These are phyloP conservation scores for Ormyrus pomaceus DNA, from an alignment of 2,888 invertebrate genomes.

Conservation along the genomic window DNA sequence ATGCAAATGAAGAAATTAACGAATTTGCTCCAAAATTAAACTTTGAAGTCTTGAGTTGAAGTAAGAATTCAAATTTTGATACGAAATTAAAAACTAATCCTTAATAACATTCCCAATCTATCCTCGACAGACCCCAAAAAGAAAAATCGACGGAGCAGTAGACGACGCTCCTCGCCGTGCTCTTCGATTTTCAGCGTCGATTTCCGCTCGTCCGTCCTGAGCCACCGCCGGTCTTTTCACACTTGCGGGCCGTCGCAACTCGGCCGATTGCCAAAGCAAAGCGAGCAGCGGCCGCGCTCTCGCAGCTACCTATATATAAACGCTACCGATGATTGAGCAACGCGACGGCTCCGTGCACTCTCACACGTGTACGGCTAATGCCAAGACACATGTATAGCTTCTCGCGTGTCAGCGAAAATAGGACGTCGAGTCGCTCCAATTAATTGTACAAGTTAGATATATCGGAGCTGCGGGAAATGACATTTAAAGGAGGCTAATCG, in stretches of 20 bases:
- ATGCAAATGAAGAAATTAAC: too few species aligned
- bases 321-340: constrained; percentile 36
- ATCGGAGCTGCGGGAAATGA: constrained; percentile 17
- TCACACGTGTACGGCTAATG: neutral
- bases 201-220: too few species aligned
- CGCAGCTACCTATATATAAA: constrained; percentile 28
- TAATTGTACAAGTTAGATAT: constrained; percentile 19
- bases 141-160: too few species aligned
- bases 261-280: constrained; percentile 28
- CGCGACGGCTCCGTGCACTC: neutral
- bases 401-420: constrained; percentile 35
- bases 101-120: too few species aligned
- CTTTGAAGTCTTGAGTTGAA: too few species aligned
- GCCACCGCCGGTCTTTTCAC: neutral
- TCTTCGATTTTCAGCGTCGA: too few species aligned
- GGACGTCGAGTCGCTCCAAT: constrained; percentile 37
- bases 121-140: too few species aligned
- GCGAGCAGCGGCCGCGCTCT: neutral
- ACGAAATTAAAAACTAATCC: too few species aligned
- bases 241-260: neutral
- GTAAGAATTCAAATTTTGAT: too few species aligned
- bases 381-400: constrained; percentile 17
- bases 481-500: constrained; percentile 28
- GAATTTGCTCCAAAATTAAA: too few species aligned
- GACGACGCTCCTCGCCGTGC: too few species aligned